phyloP scores from a whole-genome alignment of 92 coral and sea anemone genomes.

The Phymanthus crucifer region DNA sequence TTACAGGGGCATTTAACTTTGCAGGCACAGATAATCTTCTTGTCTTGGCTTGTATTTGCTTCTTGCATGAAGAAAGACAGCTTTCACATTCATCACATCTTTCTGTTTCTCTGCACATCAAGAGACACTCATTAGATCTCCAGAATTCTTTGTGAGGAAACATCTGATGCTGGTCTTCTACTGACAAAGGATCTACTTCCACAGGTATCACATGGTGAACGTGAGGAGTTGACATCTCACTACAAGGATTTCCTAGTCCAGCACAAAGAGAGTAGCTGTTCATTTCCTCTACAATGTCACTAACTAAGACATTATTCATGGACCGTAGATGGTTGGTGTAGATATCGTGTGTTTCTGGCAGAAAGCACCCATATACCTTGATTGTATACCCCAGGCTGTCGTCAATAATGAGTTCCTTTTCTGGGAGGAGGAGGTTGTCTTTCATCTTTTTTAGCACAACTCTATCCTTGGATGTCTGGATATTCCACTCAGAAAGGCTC shows the following conservation, averaged over 20 bases:
- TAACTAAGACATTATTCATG: no score
- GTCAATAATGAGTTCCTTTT: no score
- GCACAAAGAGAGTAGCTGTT: slow-evolving; percentile 17
- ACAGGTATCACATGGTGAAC: slow-evolving; percentile 39
- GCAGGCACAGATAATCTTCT: slow-evolving; percentile 3
- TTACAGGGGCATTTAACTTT: neutral
- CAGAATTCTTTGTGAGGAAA: slow-evolving; percentile 16
- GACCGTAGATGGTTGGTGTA: no score
- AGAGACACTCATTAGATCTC: slow-evolving; percentile 31
- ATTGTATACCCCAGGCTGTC: no score
- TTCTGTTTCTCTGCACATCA: neutral
- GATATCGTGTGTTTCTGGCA: neutral
- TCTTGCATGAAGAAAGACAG: neutral
- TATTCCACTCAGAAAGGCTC: neutral
- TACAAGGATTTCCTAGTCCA: slow-evolving; percentile 12
- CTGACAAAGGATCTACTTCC: slow-evolving; percentile 23
- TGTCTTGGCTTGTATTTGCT: neutral
- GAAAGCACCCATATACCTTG: no score
- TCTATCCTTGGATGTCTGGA: no score
- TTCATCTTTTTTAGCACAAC: no score
- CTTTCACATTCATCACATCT: neutral
- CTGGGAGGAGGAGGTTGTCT: no score
- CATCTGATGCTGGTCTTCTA: neutral
- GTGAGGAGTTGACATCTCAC: no score
- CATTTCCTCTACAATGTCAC: slow-evolving; percentile 11